These are phyloP conservation scores for Paramormyrops kingsleyae DNA, from an alignment of 2,113 vertebrate genomes.

Conservation along the genomic window DNA sequence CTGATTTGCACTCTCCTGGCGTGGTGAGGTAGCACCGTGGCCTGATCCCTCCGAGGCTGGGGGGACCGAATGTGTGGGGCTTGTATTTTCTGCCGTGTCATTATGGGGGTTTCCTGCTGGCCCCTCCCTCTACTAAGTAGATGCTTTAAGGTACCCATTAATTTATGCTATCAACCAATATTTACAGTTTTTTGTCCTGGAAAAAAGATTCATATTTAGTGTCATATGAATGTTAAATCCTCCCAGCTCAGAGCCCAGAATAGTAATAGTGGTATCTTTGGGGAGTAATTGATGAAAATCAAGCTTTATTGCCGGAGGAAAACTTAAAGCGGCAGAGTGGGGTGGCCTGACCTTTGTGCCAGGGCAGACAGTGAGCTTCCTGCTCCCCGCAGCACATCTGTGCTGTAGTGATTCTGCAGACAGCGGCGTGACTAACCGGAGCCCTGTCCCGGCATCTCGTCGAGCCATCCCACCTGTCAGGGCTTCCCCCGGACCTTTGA, in stretches of 20 bases:
- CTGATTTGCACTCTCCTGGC: background rate
- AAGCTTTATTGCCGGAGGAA: background rate
- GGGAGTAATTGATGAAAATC: background rate
- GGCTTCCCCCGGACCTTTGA: background rate
- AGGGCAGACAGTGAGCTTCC: background rate
- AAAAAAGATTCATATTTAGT: background rate
- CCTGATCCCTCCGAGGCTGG: background rate
- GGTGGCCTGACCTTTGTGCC: background rate
- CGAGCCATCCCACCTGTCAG: background rate
- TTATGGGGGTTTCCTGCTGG: background rate
- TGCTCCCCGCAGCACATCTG: background rate
- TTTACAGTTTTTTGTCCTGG: background rate
- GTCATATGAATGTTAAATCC: background rate
- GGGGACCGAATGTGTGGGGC: background rate
- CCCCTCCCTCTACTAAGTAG: background rate
- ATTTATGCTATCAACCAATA: background rate
- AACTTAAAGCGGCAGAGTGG: background rate
- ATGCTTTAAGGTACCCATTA: background rate
- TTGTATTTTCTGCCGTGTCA: background rate
- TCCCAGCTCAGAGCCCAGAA: background rate
- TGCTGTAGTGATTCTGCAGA: background rate
- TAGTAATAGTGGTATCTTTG: background rate
- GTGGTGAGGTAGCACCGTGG: background rate
- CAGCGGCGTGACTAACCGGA: background rate
- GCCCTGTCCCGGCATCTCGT: background rate